Evolutionary conservation across 2,888 invertebrate genomes (phyloP).

Genomic region (Tupiocoris notatus): DNA sequence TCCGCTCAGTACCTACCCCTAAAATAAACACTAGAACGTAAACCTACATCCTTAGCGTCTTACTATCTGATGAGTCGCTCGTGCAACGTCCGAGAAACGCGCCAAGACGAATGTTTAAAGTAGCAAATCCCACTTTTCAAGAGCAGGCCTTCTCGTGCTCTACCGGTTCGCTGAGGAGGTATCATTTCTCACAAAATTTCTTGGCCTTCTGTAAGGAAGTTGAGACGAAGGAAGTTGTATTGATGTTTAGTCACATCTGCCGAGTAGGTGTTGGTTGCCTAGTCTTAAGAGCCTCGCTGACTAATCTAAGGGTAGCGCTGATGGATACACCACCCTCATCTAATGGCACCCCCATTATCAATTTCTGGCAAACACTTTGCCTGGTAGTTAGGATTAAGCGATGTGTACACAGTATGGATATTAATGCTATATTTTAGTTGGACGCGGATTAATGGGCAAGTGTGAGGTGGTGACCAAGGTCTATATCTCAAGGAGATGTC

Average conservation of each 20-base stretch:
- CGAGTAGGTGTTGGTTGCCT: slow-evolving; percentile 38
- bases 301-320: slow-evolving; percentile 43
- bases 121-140: not conserved
- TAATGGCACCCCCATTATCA: slow-evolving; percentile 48
- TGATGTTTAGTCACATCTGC: slow-evolving; percentile 43
- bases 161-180: not conserved
- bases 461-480: slow-evolving; percentile 47
- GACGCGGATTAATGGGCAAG: slow-evolving; percentile 47
- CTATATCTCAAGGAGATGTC: slow-evolving; percentile 44
- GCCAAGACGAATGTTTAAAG: not conserved
- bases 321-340: slow-evolving; percentile 46
- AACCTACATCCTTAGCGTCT: no score
- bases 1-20: no score
- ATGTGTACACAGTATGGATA: slow-evolving; percentile 48
- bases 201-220: not conserved
- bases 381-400: slow-evolving; percentile 46
- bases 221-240: slow-evolving; percentile 27
- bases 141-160: not conserved
- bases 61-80: no score
- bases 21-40: no score
- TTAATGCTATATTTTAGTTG: slow-evolving; percentile 49
- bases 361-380: slow-evolving; percentile 45
- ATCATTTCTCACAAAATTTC: slow-evolving; percentile 35
- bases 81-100: not conserved
- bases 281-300: slow-evolving; percentile 41